phyloP scores from a whole-genome alignment of 2,888 invertebrate genomes.

The Chrysolina americana region DNA sequence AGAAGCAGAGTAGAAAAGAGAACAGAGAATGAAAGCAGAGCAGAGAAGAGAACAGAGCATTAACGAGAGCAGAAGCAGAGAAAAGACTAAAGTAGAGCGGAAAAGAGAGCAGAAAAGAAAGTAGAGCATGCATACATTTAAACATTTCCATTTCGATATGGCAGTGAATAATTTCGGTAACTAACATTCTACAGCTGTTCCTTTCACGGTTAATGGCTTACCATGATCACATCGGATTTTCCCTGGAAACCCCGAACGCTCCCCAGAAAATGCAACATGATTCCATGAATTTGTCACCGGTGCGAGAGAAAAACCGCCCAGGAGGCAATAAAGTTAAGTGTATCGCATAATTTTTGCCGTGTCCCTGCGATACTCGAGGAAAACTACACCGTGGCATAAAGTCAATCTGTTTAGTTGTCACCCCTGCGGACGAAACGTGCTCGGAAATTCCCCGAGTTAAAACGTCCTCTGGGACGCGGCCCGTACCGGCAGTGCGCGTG shows the following conservation, averaged over 20 bases:
- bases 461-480: constrained; percentile 48
- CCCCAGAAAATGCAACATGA: constrained; percentile 7
- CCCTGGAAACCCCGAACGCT: neutral
- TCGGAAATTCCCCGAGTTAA: constrained; percentile 54
- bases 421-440: constrained; percentile 58
- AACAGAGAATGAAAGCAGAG: no score
- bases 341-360: constrained; percentile 47
- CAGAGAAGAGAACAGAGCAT: no score
- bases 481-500: constrained; percentile 21
- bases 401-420: constrained; percentile 63
- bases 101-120: no score
- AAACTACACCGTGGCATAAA: constrained; percentile 55
- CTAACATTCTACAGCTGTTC: no score
- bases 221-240: no score
- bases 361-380: constrained; percentile 37
- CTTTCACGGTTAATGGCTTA: no score
- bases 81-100: no score
- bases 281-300: constrained; percentile 34
- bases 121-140: no score
- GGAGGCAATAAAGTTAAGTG: constrained; percentile 39
- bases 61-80: no score
- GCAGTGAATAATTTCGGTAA: no score
- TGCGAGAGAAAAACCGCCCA: constrained; percentile 30
- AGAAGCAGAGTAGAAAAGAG: no score
- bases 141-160: no score